These are phyloP conservation scores for Dascyllus trimaculatus DNA, from an alignment of 2,113 vertebrate species.

Conservation along the genomic window DNA sequence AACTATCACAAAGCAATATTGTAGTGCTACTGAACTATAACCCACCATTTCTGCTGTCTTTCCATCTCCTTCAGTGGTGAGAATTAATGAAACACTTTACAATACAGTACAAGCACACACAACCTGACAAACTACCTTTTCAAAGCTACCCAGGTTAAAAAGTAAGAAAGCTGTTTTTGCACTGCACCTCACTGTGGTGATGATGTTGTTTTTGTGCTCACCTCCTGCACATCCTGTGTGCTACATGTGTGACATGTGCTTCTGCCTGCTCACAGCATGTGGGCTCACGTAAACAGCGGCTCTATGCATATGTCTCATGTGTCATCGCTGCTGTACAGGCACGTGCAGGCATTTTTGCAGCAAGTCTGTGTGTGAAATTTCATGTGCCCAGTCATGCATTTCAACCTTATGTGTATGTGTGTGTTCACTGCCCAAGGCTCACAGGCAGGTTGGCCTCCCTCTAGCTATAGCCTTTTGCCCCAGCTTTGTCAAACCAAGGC, in stretches of 20 bases:
- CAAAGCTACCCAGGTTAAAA: no score
- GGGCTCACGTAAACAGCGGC: neutral
- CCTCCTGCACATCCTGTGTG: neutral
- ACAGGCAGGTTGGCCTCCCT: constrained; percentile 24
- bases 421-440: constrained; percentile 12
- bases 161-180: neutral
- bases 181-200: neutral
- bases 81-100: no score
- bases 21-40: no score
- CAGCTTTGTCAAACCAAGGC: constrained; percentile 59
- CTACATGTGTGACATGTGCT: neutral
- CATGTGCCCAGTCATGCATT: constrained; percentile 9
- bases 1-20: no score
- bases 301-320: constrained; percentile 1
- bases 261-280: constrained; percentile 7
- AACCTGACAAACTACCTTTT: no score
- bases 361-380: constrained; percentile 2
- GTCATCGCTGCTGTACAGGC: neutral
- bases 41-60: no score
- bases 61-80: no score
- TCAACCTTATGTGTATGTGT: constrained; percentile 6
- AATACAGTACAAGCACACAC: no score
- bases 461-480: constrained; percentile 33
- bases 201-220: neutral
- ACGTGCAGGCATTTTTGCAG: neutral